Base-by-base conservation (phyloP, 1,140 invertebrate species). In the Leptopilina boulardi region DNA sequence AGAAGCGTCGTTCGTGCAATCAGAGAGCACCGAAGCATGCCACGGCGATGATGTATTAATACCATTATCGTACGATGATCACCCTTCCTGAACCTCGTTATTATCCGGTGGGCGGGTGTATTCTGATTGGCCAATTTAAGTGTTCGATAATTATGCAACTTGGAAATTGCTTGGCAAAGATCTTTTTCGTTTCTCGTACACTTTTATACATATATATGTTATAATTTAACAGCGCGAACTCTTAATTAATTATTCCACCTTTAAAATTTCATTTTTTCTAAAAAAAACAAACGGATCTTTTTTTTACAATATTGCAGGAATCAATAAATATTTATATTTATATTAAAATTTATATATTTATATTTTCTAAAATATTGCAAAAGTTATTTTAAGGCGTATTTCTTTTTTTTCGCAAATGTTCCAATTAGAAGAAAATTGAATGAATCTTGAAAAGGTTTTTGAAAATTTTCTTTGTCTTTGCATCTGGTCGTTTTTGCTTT, bases 1-100 rank as follows among this genome's bases (percentile, higher is more conserved):
- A 77, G 59, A 18, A 59, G 41, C 54, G 51, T 74, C 70, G 70
- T 76, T 66, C 77, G 83, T 76, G 84, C 84, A 86, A 86, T 86
- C 85, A 86, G 77, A 73, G 83, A 59, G 81, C 84, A 78, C 42
- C 72, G 79, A 79, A 75, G 74, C 83, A 78, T 84, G 77, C 66
- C 77, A 71, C 77, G 66, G 77, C 84, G 82, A 86, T 86, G 84
- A 86, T 85, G 85, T 84, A 85, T 86, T 86, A 86, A 86, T 85
- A 85, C 84, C 79, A 86, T 86, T 86, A 86, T 84, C 82, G 83
- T 70, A 26, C 77, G 84, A 82, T 86, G 83, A 86, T 86, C 84
- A 85, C 80, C 82, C 26, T 66, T 6, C 21, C 59, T 66, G 59
- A 66, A 30, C 59, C 59, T 70, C 75, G 79, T 80, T 80, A 80